Evolutionary conservation across 92 coral and sea anemone genomes (phyloP).

Genomic region (Zoanthus sociatus): DNA sequence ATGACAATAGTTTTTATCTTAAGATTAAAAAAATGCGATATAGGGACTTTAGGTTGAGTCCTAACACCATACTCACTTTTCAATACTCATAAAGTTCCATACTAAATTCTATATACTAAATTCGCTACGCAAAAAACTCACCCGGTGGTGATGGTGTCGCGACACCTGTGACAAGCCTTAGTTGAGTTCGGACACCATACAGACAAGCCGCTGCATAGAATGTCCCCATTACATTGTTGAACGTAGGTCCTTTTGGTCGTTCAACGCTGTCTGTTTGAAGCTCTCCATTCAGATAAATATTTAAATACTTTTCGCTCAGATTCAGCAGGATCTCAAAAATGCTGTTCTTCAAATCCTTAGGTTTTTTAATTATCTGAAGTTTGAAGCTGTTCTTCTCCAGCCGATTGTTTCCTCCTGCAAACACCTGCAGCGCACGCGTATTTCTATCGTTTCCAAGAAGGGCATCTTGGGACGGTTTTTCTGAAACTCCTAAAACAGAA

Average conservation of each 20-base stretch:
- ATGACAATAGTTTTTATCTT: no score
- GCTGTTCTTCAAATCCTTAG: slow-evolving; percentile 77
- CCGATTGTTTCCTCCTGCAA: slow-evolving; percentile 70
- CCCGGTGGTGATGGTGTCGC: slow-evolving; percentile 87
- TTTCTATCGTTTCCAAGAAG: slow-evolving; percentile 78
- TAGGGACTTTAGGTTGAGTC: no score
- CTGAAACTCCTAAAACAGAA: slow-evolving; percentile 67
- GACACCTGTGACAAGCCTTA: slow-evolving; percentile 82
- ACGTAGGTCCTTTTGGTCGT: slow-evolving; percentile 86
- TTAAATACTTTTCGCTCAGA: slow-evolving; percentile 75
- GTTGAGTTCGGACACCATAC: slow-evolving; percentile 78
- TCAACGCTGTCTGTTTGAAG: slow-evolving; percentile 69
- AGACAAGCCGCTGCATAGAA: slow-evolving; percentile 85
- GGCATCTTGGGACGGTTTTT: slow-evolving; percentile 71
- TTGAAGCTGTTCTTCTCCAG: slow-evolving; percentile 76
- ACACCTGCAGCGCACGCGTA: slow-evolving; percentile 82
- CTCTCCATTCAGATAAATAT: slow-evolving; percentile 84
- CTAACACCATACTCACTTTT: no score
- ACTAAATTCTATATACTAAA: no score
- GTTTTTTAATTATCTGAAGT: slow-evolving; percentile 74
- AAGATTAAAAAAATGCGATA: no score
- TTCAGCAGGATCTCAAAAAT: slow-evolving; percentile 80
- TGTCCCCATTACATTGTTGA: slow-evolving; percentile 79
- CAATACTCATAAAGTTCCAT: no score
- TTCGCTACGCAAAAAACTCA: slow-evolving; percentile 2